These are phyloP conservation scores for Taphrorychus bicolor DNA, from an alignment of 2,888 invertebrate species.

Conservation along the genomic window DNA sequence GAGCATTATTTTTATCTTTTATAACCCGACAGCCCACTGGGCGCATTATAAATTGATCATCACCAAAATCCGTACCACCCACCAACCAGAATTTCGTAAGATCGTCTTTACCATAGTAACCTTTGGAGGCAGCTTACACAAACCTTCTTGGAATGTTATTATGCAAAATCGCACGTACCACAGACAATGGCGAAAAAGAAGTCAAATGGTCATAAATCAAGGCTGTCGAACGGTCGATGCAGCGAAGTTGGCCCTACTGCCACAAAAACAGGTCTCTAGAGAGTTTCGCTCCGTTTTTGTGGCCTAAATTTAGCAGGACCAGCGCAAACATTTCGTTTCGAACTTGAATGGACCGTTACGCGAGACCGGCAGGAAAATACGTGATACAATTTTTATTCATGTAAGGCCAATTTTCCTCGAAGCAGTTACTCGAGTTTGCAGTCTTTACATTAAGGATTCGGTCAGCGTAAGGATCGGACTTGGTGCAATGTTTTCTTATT, in stretches of 20 bases:
- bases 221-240: conserved; percentile 13
- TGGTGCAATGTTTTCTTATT: neutral
- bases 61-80: conserved; percentile 9
- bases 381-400: conserved; percentile 35
- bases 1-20: conserved; percentile 12
- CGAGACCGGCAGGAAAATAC: conserved; percentile 18
- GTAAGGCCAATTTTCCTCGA: conserved; percentile 10
- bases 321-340: conserved; percentile 14
- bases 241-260: conserved; percentile 21
- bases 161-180: neutral
- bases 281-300: conserved; percentile 17
- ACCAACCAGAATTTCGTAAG: conserved; percentile 2
- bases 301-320: conserved; percentile 31
- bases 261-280: conserved; percentile 26
- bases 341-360: conserved; percentile 25
- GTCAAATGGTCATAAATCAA: conserved; percentile 18
- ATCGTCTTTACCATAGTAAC: too few relatives aligned
- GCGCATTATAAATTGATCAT: neutral
- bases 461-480: neutral
- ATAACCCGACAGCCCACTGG: conserved; percentile 6
- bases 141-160: neutral
- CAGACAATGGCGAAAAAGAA: conserved; percentile 2
- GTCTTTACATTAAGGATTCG: neutral
- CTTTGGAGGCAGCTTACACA: neutral
- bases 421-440: neutral